Evolutionary conservation across 2,888 invertebrate species (phyloP).

Genomic region (Torymus tubicola): DNA sequence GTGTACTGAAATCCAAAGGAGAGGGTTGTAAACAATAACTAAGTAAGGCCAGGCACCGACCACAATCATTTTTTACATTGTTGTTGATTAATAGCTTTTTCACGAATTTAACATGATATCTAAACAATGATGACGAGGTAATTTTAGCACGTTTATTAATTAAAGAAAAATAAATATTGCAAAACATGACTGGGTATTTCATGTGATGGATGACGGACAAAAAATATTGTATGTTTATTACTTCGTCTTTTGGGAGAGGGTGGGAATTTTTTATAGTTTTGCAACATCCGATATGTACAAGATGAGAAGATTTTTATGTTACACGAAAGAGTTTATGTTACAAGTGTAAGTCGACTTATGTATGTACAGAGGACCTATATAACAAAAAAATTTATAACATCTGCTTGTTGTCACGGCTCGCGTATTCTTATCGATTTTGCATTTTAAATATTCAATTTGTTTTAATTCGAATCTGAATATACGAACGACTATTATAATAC

Average conservation of each 20-base stretch:
- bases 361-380: conserved; percentile 68
- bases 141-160: conserved; percentile 61
- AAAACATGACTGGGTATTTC: conserved; percentile 52
- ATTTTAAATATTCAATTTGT: conserved; percentile 64
- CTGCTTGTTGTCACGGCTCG: conserved; percentile 66
- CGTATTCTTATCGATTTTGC: conserved; percentile 63
- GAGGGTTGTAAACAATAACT: conserved; percentile 53
- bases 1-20: conserved; percentile 52
- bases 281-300: conserved; percentile 55
- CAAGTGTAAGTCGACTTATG: conserved; percentile 60
- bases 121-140: conserved; percentile 52
- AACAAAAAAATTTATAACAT: conserved; percentile 63
- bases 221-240: conserved; percentile 52
- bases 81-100: conserved; percentile 73
- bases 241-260: conserved; percentile 43
- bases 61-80: conserved; percentile 67
- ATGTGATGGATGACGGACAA: conserved; percentile 53
- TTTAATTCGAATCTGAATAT: conserved; percentile 69
- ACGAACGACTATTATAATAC: conserved; percentile 72
- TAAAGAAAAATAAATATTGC: conserved; percentile 54
- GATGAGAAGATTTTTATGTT: conserved; percentile 52
- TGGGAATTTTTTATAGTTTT: conserved; percentile 51
- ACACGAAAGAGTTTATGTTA: conserved; percentile 58
- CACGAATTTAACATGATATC: conserved; percentile 65
- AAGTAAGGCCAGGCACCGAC: conserved; percentile 60